phyloP scores from a whole-genome alignment of 2,113 vertebrate species.

The Cynoglossus semilaevis region DNA sequence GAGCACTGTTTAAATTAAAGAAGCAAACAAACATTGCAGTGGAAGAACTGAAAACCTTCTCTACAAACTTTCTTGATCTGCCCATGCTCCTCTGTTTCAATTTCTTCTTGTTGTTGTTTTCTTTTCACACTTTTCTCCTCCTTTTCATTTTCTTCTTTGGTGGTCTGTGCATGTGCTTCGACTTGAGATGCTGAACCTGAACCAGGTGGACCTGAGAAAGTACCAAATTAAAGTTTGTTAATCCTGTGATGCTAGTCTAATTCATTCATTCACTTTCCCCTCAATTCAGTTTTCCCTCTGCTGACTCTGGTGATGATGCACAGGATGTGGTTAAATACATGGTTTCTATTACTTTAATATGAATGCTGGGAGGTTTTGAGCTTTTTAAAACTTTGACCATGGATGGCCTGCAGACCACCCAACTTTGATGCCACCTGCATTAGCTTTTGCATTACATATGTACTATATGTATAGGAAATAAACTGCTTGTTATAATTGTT shows the following conservation, averaged over 20 bases:
- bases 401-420: too few species aligned
- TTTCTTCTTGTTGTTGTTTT: conserved; percentile 66
- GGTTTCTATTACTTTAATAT: too few species aligned
- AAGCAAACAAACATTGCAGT: conserved; percentile 61
- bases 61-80: conserved; percentile 98
- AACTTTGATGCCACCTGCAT: too few species aligned
- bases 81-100: conserved; percentile 54
- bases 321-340: too few species aligned
- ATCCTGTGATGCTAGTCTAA: neutral
- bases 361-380: too few species aligned
- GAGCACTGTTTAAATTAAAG: conserved; percentile 15
- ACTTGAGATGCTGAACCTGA: neutral
- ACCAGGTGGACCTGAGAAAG: conserved; percentile 26
- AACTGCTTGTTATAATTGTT: too few species aligned
- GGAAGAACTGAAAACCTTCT: conserved; percentile 97
- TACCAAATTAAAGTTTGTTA: neutral
- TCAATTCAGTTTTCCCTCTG: too few species aligned
- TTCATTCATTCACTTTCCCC: too few species aligned
- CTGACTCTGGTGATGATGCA: too few species aligned
- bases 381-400: too few species aligned
- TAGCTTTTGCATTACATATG: too few species aligned
- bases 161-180: conserved; percentile 17
- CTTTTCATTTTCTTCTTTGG: conserved; percentile 18
- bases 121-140: conserved; percentile 79
- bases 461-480: too few species aligned